Conservation (phyloP, 1,140 invertebrate genomes). For the Neoseiulus cucumeris region DNA sequence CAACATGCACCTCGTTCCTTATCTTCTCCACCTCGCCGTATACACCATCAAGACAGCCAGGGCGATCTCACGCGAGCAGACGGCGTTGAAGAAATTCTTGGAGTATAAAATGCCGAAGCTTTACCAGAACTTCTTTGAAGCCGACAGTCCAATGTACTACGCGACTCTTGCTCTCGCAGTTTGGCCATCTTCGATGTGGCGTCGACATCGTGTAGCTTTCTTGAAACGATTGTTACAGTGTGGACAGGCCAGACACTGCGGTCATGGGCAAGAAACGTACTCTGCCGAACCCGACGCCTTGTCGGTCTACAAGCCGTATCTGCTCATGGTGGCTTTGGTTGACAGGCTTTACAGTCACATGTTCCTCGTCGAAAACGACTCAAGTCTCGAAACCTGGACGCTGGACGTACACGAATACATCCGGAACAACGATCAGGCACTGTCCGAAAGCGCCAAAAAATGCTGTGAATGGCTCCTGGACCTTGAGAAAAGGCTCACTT, state of each 20-base stretch:
- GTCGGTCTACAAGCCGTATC: neutral
- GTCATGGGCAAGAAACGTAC: neutral
- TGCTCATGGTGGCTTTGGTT: neutral
- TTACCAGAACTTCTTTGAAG: conserved; percentile 9
- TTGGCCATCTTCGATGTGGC: neutral
- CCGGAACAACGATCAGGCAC: conserved; percentile 68
- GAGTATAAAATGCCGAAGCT: neutral
- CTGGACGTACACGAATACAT: conserved; percentile 73
- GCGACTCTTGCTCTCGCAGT: conserved; percentile 3
- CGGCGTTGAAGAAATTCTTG: conserved; percentile 11
- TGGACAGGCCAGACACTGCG: neutral
- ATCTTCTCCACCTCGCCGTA: conserved; percentile 77
- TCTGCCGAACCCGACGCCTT: neutral
- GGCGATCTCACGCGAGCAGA: neutral
- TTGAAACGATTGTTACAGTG: neutral
- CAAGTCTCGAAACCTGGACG: conserved; percentile 47
- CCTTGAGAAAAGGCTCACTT: neutral
- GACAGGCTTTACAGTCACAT: conserved; percentile 5
- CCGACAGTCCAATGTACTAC: conserved; percentile 12
- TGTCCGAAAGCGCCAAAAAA: conserved; percentile 65
- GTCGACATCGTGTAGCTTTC: neutral
- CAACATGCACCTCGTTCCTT: conserved; percentile 89
- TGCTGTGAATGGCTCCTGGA: conserved; percentile 26
- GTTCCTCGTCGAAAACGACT: conserved; percentile 32
- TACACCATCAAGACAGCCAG: conserved; percentile 72